Base-by-base conservation (phyloP, 1,140 invertebrate species). In the Drosophila ironensis region DNA sequence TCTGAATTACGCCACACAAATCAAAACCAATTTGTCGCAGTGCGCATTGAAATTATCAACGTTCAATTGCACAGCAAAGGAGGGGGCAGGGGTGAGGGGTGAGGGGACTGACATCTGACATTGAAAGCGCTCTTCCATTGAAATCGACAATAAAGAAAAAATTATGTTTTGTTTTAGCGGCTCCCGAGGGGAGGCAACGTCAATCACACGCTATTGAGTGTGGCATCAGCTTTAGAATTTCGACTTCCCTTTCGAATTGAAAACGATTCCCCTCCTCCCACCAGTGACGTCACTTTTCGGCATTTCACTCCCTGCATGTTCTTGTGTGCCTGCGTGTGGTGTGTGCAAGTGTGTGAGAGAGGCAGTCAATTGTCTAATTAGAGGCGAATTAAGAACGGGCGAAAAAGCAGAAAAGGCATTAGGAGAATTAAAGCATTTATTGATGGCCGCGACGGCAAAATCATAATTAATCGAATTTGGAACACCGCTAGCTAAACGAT, bases 21-120 rank as follows among this genome's bases (percentile, higher is more conserved):
- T 82, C 78, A 84, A 82, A 86, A 84, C 57, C 78, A 84, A 82
- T 82, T 82, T 82, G 78, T 84, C 78, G 86, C 78, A 84, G 82
- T 67, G 54, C 51, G 57, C 68, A 81, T 82, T 82, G 59, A 67
- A 80, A 82, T 81, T 82, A 84, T 84, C 73, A 73, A 60, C 68
- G 64, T 51, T 78, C 69, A 78, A 78, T 84, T 86, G 69, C 72
- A 61, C 17, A 45, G 44, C 53, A 53, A 35, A 20, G 19, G 19
- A 27, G 27, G 11, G 9, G 17, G 27, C 11, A 7, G 28, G 28
- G 3, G 27, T 7, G 27, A n/a, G 2, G 1, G 27, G 2, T 4
- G 28, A 11, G 28, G n/a, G 28, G 28, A 4, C n/a, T 30, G 7
- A 27, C 6, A 27, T 4, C 14, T 84, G 77, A 81, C 77, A 84